Evolutionary conservation across 2,113 vertebrate species (phyloP).

Genomic region (Irena cyanogastra): DNA sequence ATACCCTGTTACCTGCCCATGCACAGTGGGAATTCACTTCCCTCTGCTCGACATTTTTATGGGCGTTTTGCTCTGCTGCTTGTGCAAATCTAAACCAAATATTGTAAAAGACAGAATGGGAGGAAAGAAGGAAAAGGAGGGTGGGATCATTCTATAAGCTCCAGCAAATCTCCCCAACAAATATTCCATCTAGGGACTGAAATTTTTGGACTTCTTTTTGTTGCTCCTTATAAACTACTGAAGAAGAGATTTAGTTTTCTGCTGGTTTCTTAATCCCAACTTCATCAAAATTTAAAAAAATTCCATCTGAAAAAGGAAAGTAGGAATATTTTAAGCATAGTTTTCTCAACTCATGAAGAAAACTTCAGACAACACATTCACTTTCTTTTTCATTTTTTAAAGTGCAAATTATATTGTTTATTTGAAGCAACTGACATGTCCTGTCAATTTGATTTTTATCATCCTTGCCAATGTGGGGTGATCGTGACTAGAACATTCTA

Average conservation of each 20-base stretch:
- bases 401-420: slow-evolving; percentile 36
- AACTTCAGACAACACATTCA: slow-evolving; percentile 50
- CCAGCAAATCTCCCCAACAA: neutral
- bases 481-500: slow-evolving; percentile 32
- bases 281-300: neutral
- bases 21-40: neutral
- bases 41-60: neutral
- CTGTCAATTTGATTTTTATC: slow-evolving; percentile 51
- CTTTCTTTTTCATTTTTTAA: slow-evolving; percentile 25
- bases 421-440: slow-evolving; percentile 24
- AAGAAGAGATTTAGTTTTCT: neutral
- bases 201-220: neutral
- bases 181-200: neutral
- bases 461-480: slow-evolving; percentile 17
- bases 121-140: neutral
- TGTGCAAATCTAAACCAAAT: neutral
- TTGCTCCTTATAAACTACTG: neutral
- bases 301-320: neutral
- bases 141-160: neutral
- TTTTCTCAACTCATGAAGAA: slow-evolving; percentile 20
- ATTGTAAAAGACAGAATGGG: neutral
- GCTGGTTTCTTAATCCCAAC: neutral
- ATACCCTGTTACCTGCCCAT: neutral
- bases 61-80: neutral
- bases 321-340: neutral